Base-by-base conservation (phyloP, 2,888 invertebrate species). In the Coleophora flavipennella region DNA sequence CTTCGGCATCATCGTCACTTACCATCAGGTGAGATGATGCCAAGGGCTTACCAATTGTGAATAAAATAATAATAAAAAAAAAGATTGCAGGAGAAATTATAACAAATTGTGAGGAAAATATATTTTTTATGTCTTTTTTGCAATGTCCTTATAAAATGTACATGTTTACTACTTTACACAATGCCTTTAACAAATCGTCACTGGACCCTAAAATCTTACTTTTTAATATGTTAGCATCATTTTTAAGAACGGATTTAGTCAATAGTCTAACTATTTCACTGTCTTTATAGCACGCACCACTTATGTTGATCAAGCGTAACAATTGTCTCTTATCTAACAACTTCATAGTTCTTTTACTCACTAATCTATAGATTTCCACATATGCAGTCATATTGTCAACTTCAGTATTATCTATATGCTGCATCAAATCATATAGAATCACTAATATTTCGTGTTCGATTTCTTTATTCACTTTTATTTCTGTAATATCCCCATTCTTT, bases 401-500 rank as follows among this genome's bases (percentile, higher is more conserved):
- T 26, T 73, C 75, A 26, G 71, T 54, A 31, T 51, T 51, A 6
- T 70, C 62, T 6, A 68, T 50, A 40, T 67, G 58, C 31, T 63
- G 59, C 13, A 70, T 48, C 32, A 78, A 49, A 49, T 69, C 67
- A 33, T 66, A 66, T 4, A 74, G 45, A 39, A 78, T 58, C 2
- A 60, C 49, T 38, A 75, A 43, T 10, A 83, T 51, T 51, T 83
- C 80, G 40, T 65, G 64, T 48, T 81, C 81, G 0, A 74, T 46
- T 1, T 78, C 80, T 41, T 67, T 78, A 46, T 78, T 78, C 0
- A 70, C 51, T 48, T 72, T 79, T 12, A 78, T 40, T 13, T 80
- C 76, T 1, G 53, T 45, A 28, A 67, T 53, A 26, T 57, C 56
- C 0, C 52, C 9, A 1, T 53, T 46, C 48, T 58, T 65, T 1